These are phyloP conservation scores for Schizopygopsis pylzovi DNA, from an alignment of 2,797 vertebrate species.

Conservation along the genomic window DNA sequence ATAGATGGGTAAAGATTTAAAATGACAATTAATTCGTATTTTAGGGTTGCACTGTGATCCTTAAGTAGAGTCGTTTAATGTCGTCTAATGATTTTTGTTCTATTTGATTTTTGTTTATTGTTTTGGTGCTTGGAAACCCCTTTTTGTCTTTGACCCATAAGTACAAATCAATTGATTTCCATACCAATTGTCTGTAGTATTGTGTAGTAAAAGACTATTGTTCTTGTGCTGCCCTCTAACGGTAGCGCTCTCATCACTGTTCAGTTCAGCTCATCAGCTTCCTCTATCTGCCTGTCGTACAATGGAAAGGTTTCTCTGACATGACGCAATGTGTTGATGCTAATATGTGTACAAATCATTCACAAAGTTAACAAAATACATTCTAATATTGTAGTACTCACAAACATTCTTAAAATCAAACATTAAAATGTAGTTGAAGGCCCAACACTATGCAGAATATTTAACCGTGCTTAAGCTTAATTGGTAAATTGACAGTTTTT, in stretches of 20 bases:
- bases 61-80: not conserved
- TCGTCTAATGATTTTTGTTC: not conserved
- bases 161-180: not conserved
- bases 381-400: not conserved
- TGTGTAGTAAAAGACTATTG: conserved; percentile 1
- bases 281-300: conserved; percentile 20
- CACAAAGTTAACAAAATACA: not conserved
- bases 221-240: conserved; percentile 47
- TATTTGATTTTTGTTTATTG: not conserved
- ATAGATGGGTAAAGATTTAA: not conserved
- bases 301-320: conserved; percentile 48
- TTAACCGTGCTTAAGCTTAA: not conserved
- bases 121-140: not conserved
- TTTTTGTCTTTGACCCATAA: not conserved
- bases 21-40: not conserved
- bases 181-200: not conserved
- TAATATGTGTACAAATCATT: not conserved
- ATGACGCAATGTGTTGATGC: not conserved
- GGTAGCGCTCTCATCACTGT: conserved; percentile 6
- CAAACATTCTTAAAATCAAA: not conserved
- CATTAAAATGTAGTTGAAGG: not conserved
- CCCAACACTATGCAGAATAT: not conserved
- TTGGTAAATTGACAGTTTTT: not conserved
- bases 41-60: not conserved
- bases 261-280: not conserved